These are phyloP conservation scores for Colaptes auratus DNA, from an alignment of 2,113 vertebrate genomes.

Conservation along the genomic window DNA sequence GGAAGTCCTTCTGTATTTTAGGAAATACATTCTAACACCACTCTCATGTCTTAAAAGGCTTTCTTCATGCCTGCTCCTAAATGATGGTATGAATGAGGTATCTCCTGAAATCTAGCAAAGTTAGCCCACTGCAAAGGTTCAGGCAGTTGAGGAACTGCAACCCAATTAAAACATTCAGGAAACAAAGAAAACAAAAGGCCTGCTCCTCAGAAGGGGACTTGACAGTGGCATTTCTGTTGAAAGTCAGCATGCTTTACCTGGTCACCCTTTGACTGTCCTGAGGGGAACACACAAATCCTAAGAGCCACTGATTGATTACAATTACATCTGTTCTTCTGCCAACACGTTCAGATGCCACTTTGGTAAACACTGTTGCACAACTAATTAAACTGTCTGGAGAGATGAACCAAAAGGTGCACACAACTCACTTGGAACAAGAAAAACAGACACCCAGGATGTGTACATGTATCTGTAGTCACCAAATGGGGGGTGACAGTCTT, in stretches of 20 bases:
- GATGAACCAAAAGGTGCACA: no score
- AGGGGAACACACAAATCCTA: no score
- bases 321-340: no score
- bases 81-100: not conserved
- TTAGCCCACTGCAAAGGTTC: not conserved
- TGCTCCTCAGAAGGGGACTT: not conserved
- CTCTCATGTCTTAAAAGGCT: not conserved
- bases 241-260: not conserved
- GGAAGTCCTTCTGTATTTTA: not conserved
- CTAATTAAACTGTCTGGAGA: no score
- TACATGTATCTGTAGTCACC: no score
- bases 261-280: not conserved
- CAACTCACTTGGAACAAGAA: no score
- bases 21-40: not conserved
- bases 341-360: no score
- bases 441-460: no score
- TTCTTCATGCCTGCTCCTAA: not conserved
- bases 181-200: no score
- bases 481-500: no score
- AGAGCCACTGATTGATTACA: no score
- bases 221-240: not conserved
- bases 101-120: not conserved
- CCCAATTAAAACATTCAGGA: not conserved
- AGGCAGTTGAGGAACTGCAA: not conserved
- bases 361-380: no score